These are phyloP conservation scores for Leucoma salicis DNA, from an alignment of 2,888 invertebrate genomes.

Conservation along the genomic window DNA sequence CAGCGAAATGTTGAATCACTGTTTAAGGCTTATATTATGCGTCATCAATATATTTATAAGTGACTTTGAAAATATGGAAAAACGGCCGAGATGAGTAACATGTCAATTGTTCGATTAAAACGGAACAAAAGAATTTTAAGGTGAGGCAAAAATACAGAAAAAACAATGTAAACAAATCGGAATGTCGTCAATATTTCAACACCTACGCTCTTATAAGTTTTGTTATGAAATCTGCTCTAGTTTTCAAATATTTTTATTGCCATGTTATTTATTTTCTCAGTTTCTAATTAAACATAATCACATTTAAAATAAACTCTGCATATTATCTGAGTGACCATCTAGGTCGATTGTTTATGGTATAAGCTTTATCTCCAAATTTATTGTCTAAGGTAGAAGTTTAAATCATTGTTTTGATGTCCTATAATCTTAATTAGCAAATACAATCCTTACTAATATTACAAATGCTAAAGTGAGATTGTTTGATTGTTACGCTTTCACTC, in stretches of 20 bases:
- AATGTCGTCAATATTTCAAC: slow-evolving; percentile 42
- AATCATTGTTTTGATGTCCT: no score
- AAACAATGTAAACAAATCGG: slow-evolving; percentile 36
- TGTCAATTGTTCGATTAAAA: slow-evolving; percentile 14
- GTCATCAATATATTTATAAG: slow-evolving; percentile 21
- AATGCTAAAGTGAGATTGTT: no score
- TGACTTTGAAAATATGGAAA: slow-evolving; percentile 24
- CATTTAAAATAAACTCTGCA: background rate
- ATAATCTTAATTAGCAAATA: no score
- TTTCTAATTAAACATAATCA: background rate
- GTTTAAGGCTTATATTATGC: slow-evolving; percentile 9
- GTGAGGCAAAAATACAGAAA: slow-evolving; percentile 3
- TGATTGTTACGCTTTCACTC: no score
- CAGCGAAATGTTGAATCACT: slow-evolving; percentile 2
- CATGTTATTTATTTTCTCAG: background rate
- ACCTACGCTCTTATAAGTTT: slow-evolving; percentile 44
- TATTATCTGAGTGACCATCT: slow-evolving; percentile 10
- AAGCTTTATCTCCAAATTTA: slow-evolving; percentile 10
- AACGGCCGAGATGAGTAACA: slow-evolving; percentile 20
- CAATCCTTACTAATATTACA: no score
- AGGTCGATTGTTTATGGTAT: slow-evolving; percentile 20
- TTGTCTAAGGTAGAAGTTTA: no score
- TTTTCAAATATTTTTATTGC: slow-evolving; percentile 37
- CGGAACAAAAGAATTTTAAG: slow-evolving; percentile 24
- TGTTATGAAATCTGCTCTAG: slow-evolving; percentile 57